Evolutionary conservation across 2,888 invertebrate genomes (phyloP), one percentile per base, ranked within the genome.

Genomic region (Drosophila flavopinicola): DNA sequence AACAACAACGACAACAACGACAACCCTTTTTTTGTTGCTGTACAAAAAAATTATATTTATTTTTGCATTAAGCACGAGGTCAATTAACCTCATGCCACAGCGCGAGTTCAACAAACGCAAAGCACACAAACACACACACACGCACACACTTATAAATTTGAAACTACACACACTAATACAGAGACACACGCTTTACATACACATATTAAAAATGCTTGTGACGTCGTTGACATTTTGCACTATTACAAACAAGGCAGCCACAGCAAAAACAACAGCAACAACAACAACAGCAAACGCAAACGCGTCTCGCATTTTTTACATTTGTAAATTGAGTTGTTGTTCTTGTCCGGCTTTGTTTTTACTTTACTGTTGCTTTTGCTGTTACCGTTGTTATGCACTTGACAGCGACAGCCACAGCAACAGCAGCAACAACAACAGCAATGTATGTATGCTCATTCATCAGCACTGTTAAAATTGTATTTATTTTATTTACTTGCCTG

Each of bases 31-130:
- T 39, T 61, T 33, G 42, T 25, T 41, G 25, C 27, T 54, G 33
- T 39, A 54, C 52, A 68, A 65, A 73, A 73, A 84, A 80, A 77
- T 75, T 85, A 78, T 85, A 83, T 83, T 83, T 83, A 87, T 78
- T 83, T 86, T 75, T 88, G 78, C 86, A 85, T 89, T 89, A 79
- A 84, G 88, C 89, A 88, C 90, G 90, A 89, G 90, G 89, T 89
- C 90, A 89, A 90, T 89, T 89, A 89, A 88, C 87, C 88, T 80
- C 83, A 83, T 78, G 79, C 87, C 80, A 73, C 66, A 71, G 60
- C 70, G 60, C 63, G 78, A 87, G 89, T 89, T 89, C 88, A 89
- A 89, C 87, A 89, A 89, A 88, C 88, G 88, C 86, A 72, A 78
- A 59, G 64, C 67, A 71, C 63, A 71, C 59, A 57, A 58, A 68